Evolutionary conservation across 2,888 invertebrate genomes (phyloP), one percentile per base, ranked within the genome.

Genomic region (Ptychoptera albimana): DNA sequence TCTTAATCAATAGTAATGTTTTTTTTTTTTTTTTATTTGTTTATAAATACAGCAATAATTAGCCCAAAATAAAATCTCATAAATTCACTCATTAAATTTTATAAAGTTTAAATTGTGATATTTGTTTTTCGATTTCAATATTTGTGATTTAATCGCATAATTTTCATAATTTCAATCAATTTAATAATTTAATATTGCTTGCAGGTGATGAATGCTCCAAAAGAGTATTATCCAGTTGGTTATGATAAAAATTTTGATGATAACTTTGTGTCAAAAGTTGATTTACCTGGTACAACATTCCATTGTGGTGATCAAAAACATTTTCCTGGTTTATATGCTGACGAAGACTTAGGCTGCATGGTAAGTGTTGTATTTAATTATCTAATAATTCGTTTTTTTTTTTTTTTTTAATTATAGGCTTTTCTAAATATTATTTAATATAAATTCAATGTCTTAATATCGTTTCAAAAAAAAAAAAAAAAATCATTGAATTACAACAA

Each of bases 241-340:
- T 88, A 88, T 56, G 86, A 87, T 56, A 87, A 87, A 64, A 85
- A 87, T 60, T 88, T 85, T 55, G 88, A 88, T 56, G 88, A 88
- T 55, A 84, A 86, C 55, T 87, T 87, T 60, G 78, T 79, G 45
- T 81, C 87, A 1, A 79, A 83, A 52, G 87, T 87, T 0, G 86
- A 86, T 55, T 66, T 88, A 15, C 88, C 88, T 0, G 81, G 81
- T 35, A 88, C 89, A 0, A 78, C 72, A 47, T 89, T 89, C 64
- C 78, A 82, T 49, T 89, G 89, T 57, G 84, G 85, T 1, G 82
- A 86, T 55, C 89, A 89, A 60, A 87, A 87, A 57, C 87, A 88
- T 63, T 88, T 89, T 59, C 89, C 89, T 0, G 89, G 89, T 35
- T 67, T 89, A 10, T 89, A 89, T 53, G 88, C 84, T 0, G 89